These are phyloP conservation scores for Spinibarbus caldwelli DNA, from an alignment of 2,797 vertebrate genomes.

Conservation along the genomic window DNA sequence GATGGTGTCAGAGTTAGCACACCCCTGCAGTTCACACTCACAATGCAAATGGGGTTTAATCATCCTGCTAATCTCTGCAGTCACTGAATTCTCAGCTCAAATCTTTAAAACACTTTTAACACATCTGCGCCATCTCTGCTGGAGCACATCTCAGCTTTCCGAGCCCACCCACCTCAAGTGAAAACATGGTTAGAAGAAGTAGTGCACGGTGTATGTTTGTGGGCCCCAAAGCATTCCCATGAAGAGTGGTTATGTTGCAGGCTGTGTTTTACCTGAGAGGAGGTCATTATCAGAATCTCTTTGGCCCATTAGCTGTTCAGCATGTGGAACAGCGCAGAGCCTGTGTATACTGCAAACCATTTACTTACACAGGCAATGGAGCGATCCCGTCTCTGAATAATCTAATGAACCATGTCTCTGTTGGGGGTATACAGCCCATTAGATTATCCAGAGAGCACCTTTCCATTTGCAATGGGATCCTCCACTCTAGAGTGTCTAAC, in stretches of 20 bases:
- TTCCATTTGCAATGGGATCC: not conserved
- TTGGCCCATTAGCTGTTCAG: conserved; percentile 60
- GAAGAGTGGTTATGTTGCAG: conserved; percentile 45
- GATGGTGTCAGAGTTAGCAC: not conserved
- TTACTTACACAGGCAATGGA: conserved; percentile 44
- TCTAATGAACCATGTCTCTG: conserved; percentile 28
- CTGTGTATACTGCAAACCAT: conserved; percentile 34
- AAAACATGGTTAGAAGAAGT: conserved; percentile 13
- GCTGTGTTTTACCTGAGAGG: conserved; percentile 57
- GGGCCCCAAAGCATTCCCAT: conserved; percentile 44
- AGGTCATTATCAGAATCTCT: conserved; percentile 59
- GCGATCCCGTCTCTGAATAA: conserved; percentile 36
- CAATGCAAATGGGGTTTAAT: conserved; percentile 11
- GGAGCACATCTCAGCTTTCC: conserved; percentile 17
- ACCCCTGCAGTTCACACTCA: conserved; percentile 15
- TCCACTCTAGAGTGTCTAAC: not conserved
- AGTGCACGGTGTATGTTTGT: conserved; percentile 41
- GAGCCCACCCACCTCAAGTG: conserved; percentile 26
- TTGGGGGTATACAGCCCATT: conserved; percentile 23
- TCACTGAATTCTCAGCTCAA: conserved; percentile 29
- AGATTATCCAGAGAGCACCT: conserved; percentile 6
- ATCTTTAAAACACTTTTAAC: conserved; percentile 35
- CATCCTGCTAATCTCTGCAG: conserved; percentile 47
- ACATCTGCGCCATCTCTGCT: conserved; percentile 17
- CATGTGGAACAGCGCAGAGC: conserved; percentile 55